Evolutionary conservation across 2,888 invertebrate genomes (phyloP), one percentile per base, ranked within the genome.

Genomic region (Falcaria lacertinaria): DNA sequence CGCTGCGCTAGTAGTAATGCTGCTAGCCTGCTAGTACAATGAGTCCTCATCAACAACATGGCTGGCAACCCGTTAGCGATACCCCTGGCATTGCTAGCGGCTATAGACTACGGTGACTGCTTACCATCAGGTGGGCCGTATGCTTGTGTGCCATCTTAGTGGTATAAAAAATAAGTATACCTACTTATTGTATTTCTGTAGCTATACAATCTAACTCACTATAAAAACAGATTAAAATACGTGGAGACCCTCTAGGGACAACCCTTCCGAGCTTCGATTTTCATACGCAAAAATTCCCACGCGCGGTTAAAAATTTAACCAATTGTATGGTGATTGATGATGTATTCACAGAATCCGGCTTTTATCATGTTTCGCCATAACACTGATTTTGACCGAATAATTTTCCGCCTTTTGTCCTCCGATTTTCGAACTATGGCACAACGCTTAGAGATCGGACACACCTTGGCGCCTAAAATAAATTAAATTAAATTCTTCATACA

Each of bases 271-370:
- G 22, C 22, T 11, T 15, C 14, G 22, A 36, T 46, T 47, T 33
- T 35, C 41, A 41, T n/a, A 43, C 34, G 40, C n/a, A 40, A 34
- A 22, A 42, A 25, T 34, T 40, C 32, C n/a, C 39, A 34, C 14
- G 15, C 22, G n/a, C 22, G 15, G 15, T 41, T 47, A 48, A 57
- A 50, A 45, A 46, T 45, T 48, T 41, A 44, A 44, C 45, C 50
- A 45, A 52, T 49, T 48, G 50, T 41, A 28, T 13, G 15, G 16
- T 60, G 63, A 61, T 62, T 60, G 56, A 61, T 61, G 57, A 43
- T 39, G 38, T 41, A 47, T 54, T 46, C 53, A 37, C 34, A 13
- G 40, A 38, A 57, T 48, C 55, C 51, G 34, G 43, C 51, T 50
- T 49, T 58, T 54, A 54, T 54, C 48, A 52, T 50, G 52, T 54